Evolutionary conservation across 2,888 invertebrate genomes (phyloP).

Genomic region (Stictocephala bisonia): DNA sequence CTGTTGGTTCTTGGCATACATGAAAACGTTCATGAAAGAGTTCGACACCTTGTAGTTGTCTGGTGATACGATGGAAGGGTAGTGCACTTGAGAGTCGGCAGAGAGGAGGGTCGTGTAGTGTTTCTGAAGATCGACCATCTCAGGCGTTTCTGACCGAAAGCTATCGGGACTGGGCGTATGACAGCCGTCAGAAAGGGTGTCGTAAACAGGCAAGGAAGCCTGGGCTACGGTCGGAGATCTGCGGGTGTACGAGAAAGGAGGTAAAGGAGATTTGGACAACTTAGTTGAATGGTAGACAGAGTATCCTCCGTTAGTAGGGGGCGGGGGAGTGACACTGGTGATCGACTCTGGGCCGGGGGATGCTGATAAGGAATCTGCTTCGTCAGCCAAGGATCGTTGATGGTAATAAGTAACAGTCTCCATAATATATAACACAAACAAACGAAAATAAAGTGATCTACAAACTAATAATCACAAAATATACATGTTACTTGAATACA

Average conservation of each 20-base stretch:
- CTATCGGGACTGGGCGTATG: constrained; percentile 70
- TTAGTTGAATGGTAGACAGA: background rate
- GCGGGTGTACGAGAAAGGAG: constrained; percentile 37
- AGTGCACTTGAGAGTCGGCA: constrained; percentile 54
- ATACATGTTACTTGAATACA: too few species aligned
- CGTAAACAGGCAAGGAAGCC: constrained; percentile 8
- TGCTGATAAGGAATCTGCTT: background rate
- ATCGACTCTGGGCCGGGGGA: constrained; percentile 13
- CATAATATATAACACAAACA: too few species aligned
- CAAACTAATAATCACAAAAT: too few species aligned
- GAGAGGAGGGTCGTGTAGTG: constrained; percentile 52
- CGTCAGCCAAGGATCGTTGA: background rate
- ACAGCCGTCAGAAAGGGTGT: constrained; percentile 50
- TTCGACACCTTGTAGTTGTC: constrained; percentile 33
- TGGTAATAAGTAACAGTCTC: constrained; percentile 12
- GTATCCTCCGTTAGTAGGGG: background rate
- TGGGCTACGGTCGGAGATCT: constrained; percentile 1
- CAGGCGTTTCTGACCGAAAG: constrained; percentile 65
- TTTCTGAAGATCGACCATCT: constrained; percentile 43
- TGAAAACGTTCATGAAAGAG: constrained; percentile 44
- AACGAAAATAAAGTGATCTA: too few species aligned
- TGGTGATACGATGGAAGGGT: background rate
- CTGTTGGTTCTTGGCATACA: constrained; percentile 42
- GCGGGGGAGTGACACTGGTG: constrained; percentile 6
- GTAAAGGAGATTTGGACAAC: constrained; percentile 5